These are phyloP conservation scores for Percina caprodes DNA, from an alignment of 2,113 vertebrate genomes.

Conservation along the genomic window DNA sequence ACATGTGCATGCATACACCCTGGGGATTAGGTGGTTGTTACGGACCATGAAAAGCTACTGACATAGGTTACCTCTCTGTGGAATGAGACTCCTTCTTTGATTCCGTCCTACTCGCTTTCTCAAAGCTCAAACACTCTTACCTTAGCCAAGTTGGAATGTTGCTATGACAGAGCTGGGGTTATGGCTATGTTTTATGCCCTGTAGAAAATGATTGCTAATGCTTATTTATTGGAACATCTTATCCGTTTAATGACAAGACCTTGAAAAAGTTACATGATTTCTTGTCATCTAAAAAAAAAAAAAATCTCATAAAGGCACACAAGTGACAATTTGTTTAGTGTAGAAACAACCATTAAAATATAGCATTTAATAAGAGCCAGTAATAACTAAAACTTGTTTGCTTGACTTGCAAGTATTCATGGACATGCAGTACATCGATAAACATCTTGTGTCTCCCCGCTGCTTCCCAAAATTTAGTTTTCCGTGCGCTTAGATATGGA, in stretches of 20 bases:
- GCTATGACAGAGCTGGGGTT: constrained; percentile 41
- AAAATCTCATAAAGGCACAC: neutral
- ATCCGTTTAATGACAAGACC: constrained; percentile 41
- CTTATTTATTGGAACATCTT: constrained; percentile 45
- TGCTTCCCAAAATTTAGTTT: constrained; percentile 72
- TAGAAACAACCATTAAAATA: constrained; percentile 40
- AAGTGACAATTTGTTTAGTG: constrained; percentile 35
- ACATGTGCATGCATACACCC: constrained; percentile 27
- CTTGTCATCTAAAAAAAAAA: constrained; percentile 39
- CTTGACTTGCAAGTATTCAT: constrained; percentile 68
- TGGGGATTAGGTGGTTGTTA: constrained; percentile 55
- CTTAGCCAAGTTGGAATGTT: constrained; percentile 42
- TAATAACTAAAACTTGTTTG: constrained; percentile 38
- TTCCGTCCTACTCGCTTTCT: constrained; percentile 47
- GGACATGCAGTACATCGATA: constrained; percentile 47
- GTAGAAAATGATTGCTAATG: constrained; percentile 16
- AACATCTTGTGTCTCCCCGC: constrained; percentile 59
- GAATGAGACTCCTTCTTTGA: constrained; percentile 63
- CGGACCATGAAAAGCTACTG: constrained; percentile 60
- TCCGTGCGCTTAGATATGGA: constrained; percentile 74
- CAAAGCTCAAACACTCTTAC: constrained; percentile 40
- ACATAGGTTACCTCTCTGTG: constrained; percentile 65
- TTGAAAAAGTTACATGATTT: constrained; percentile 28
- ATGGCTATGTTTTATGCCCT: constrained; percentile 36
- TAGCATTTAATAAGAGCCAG: constrained; percentile 26